phyloP scores from a whole-genome alignment of 2,888 invertebrate genomes.

The Rhorus exstirpatorius region DNA sequence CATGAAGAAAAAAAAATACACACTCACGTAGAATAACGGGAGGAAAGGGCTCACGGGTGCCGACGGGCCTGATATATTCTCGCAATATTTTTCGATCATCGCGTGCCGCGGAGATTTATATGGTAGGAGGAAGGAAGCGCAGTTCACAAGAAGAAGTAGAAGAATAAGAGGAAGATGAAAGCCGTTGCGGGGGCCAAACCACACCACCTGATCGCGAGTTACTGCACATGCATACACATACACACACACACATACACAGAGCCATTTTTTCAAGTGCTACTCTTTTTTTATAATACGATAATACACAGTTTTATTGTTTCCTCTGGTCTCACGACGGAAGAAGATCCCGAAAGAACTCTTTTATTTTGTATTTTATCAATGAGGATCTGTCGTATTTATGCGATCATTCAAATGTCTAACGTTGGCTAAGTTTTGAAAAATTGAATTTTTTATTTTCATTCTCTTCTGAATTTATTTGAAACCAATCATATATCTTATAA shows the following conservation, averaged over 20 bases:
- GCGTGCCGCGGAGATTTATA: slow-evolving; percentile 85
- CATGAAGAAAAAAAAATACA: slow-evolving; percentile 34
- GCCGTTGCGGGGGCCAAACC: slow-evolving; percentile 72
- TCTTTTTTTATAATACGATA: slow-evolving; percentile 49
- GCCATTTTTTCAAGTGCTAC: slow-evolving; percentile 40
- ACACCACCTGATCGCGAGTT: slow-evolving; percentile 85
- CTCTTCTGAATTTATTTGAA: too few species aligned
- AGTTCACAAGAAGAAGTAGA: slow-evolving; percentile 64
- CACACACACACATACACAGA: slow-evolving; percentile 1
- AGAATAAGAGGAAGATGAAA: slow-evolving; percentile 63
- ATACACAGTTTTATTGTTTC: slow-evolving; percentile 14
- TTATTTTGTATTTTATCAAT: too few species aligned
- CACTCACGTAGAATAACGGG: slow-evolving; percentile 5
- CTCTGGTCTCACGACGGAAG: neutral
- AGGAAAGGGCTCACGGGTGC: slow-evolving; percentile 75
- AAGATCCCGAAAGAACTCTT: neutral
- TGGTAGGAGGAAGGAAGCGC: slow-evolving; percentile 74
- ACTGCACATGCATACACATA: slow-evolving; percentile 74
- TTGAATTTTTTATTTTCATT: too few species aligned
- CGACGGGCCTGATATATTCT: slow-evolving; percentile 85
- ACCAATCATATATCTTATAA: too few species aligned
- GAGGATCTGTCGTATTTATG: too few species aligned
- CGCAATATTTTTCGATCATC: slow-evolving; percentile 86
- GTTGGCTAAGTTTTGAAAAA: too few species aligned
- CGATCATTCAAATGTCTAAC: too few species aligned